Evolutionary conservation across 2,113 vertebrate genomes (phyloP), one percentile per base, ranked within the genome.

Genomic region (Pelecanus crispus): DNA sequence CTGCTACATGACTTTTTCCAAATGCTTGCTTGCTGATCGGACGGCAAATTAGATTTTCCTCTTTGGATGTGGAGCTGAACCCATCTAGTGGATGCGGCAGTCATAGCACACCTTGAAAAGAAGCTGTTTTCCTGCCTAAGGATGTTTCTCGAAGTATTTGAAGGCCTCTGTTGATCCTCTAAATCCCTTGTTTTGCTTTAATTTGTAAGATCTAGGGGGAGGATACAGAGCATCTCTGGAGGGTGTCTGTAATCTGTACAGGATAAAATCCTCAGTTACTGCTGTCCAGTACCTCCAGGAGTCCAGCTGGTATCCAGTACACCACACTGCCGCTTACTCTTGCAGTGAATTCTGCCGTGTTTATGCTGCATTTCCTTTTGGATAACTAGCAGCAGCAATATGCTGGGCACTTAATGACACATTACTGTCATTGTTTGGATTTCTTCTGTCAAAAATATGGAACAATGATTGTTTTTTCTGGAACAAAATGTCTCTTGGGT

Each of bases 251-350:
- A 56, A 17, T 22, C 17, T n/a, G 40, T 56, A 21, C 11, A 71
- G 19, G 38, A 21, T 36, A 9, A 79, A 65, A 50, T 38, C 24
- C 50, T 16, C 10, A 21, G 38, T 47, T 32, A 6, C 15, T 25
- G 13, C 50, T 71, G 40, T 18, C 14, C 17, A 10, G 10, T 38
- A 11, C 40, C 25, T 78, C 22, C 17, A 14, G 65, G 36, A 59
- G n/a, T 28, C 47, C 9, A 9, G 5, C 31, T 55, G 45, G 14
- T 45, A 7, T 32, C 56, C 26, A 4, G 0, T 10, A 11, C 11
- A 8, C 31, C 1, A 1, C 19, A 10, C n/a, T 3, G 3, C 7
- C 0, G 1, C 38, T 52, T 8, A 2, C 31, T 62, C 31, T 53
- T 26, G 28, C 16, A 2, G 19, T 14, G 10, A 20, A 6, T 56